Evolutionary conservation across 2,113 vertebrate species (phyloP).

Genomic region (Pedionomus torquatus): DNA sequence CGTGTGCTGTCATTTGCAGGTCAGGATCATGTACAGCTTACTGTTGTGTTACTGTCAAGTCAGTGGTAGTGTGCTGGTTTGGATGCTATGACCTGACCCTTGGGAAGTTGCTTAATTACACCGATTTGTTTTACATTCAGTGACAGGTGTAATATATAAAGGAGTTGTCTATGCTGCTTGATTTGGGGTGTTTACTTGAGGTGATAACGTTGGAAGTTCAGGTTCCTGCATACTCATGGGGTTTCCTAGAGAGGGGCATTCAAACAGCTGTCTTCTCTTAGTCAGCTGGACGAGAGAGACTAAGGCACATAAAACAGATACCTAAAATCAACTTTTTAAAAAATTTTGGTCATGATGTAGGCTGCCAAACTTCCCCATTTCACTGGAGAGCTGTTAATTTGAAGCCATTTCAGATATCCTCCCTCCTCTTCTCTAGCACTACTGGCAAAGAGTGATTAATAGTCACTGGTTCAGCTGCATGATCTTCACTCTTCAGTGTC

Average conservation of each 20-base stretch:
- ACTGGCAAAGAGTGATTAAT: not conserved
- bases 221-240: not conserved
- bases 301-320: not conserved
- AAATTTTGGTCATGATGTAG: not conserved
- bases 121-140: not conserved
- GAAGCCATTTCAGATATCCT: not conserved
- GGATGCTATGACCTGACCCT: not conserved
- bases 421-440: not conserved
- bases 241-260: not conserved
- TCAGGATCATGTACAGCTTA: not conserved
- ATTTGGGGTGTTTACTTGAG: not conserved
- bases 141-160: not conserved
- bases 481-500: not conserved
- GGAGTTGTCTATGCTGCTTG: not conserved
- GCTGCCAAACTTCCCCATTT: not conserved
- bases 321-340: not conserved
- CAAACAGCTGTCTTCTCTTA: not conserved
- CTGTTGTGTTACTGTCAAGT: not conserved
- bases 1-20: not conserved
- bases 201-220: not conserved
- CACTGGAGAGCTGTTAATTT: not conserved
- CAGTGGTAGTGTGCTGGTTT: not conserved
- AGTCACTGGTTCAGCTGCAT: not conserved
- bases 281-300: not conserved
- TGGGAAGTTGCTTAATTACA: not conserved